Conservation (phyloP, 1,140 invertebrate species). For the Hydropsyche tenuis region DNA sequence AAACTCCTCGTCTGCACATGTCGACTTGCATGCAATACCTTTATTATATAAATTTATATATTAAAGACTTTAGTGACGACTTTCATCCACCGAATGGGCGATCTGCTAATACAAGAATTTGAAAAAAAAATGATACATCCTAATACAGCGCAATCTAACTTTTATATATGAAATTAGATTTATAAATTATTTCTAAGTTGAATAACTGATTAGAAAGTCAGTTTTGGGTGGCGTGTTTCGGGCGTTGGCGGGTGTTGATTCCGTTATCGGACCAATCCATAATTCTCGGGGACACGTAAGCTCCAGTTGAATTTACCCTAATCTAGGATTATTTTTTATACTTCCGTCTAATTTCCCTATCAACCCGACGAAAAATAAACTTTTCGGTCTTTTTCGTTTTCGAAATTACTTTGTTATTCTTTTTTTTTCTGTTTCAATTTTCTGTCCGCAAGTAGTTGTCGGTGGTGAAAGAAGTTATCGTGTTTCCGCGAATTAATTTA, state of each 20-base stretch:
- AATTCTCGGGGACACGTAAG: constrained; percentile 45
- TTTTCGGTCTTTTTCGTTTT: constrained; percentile 6
- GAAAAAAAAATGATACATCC: too few species aligned
- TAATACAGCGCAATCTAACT: too few species aligned
- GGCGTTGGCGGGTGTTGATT: constrained; percentile 36
- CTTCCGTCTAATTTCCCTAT: constrained; percentile 43
- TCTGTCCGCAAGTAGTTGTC: background rate
- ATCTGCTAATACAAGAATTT: too few species aligned
- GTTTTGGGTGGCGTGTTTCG: constrained; percentile 39
- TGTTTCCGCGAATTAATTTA: background rate
- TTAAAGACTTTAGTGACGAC: too few species aligned
- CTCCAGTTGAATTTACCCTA: constrained; percentile 39
- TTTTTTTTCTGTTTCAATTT: constrained; percentile 11
- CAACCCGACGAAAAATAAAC: constrained; percentile 31
- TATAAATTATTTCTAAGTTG: constrained; percentile 15
- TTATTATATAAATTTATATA: too few species aligned
- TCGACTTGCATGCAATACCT: too few species aligned
- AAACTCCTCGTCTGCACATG: too few species aligned
- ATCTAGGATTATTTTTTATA: constrained; percentile 47
- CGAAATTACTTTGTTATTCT: background rate
- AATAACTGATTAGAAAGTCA: constrained; percentile 11
- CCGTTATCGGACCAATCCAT: constrained; percentile 45
- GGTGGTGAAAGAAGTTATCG: background rate
- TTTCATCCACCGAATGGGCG: too few species aligned
- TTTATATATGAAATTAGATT: background rate